phyloP scores from a whole-genome alignment of 2,888 invertebrate species.

The Cosmopolites sordidus region DNA sequence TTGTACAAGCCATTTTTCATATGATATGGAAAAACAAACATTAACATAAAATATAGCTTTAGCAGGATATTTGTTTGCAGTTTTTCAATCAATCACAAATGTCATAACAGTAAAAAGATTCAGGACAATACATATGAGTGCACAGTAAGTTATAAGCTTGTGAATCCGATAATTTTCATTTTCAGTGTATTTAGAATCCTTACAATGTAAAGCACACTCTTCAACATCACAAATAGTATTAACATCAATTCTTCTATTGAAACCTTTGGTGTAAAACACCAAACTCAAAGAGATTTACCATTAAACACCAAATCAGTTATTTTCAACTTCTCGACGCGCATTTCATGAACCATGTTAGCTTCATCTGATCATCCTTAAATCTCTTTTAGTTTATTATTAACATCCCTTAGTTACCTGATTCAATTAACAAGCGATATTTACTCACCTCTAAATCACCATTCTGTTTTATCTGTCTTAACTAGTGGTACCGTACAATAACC shows the following conservation, averaged over 20 bases:
- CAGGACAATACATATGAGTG: slow-evolving; percentile 67
- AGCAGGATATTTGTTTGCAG: slow-evolving; percentile 85
- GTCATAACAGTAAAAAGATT: slow-evolving; percentile 84
- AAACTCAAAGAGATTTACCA: no score
- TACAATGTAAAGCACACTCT: slow-evolving; percentile 87
- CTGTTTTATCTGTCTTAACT: slow-evolving; percentile 72
- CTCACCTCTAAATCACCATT: slow-evolving; percentile 71
- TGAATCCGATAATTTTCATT: slow-evolving; percentile 83
- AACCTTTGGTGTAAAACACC: no score
- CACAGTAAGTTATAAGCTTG: slow-evolving; percentile 75
- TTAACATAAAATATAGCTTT: slow-evolving; percentile 93
- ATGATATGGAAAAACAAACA: slow-evolving; percentile 82
- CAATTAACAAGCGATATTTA: no score
- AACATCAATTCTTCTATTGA: no score
- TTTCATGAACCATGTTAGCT: no score
- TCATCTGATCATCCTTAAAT: no score
- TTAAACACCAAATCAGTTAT: no score
- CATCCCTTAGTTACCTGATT: no score
- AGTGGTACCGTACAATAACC: slow-evolving; percentile 79
- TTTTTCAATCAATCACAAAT: slow-evolving; percentile 89
- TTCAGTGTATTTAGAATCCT: slow-evolving; percentile 76
- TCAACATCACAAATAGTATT: slow-evolving; percentile 60
- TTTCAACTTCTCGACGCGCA: no score
- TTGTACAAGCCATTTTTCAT: slow-evolving; percentile 88
- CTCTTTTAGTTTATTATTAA: no score